Conservation (phyloP, 1,140 invertebrate species). For the Oscheius sp. region DNA sequence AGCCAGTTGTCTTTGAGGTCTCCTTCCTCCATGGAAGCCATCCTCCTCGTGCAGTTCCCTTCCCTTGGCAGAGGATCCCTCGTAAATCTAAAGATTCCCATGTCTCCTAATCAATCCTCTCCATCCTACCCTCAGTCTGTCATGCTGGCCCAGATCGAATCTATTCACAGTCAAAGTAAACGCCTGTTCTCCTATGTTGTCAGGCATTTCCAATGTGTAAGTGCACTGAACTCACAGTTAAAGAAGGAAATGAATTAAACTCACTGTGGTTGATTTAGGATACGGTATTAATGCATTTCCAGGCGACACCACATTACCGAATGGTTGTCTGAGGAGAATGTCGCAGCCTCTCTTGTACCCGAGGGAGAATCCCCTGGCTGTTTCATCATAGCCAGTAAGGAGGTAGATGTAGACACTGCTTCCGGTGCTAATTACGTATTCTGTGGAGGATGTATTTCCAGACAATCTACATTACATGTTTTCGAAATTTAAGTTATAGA, state of each 20-base stretch:
- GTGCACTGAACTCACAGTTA: constrained; percentile 46
- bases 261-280: constrained; percentile 24
- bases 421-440: constrained; percentile 83
- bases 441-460: constrained; percentile 74
- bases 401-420: constrained; percentile 86
- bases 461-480: constrained; percentile 68
- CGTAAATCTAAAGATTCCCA: constrained; percentile 75
- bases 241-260: neutral
- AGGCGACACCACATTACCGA: constrained; percentile 51
- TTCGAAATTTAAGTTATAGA: neutral
- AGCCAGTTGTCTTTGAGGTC: constrained; percentile 18
- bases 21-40: constrained; percentile 64
- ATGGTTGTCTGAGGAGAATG: constrained; percentile 45
- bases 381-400: constrained; percentile 82
- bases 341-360: constrained; percentile 73
- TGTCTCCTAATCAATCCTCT: neutral
- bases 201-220: constrained; percentile 54
- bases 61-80: constrained; percentile 76
- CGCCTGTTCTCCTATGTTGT: constrained; percentile 62
- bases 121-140: neutral
- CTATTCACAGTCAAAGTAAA: constrained; percentile 76
- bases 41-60: constrained; percentile 80
- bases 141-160: constrained; percentile 3
- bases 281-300: constrained; percentile 51
- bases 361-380: constrained; percentile 83